A percentile compares a stretch with the other conserved stretches of the same genome.
These are phyloP conservation scores for Bilobella aurantiaca DNA, from an alignment of 1,140 invertebrate genomes.

Conservation along the genomic window DNA sequence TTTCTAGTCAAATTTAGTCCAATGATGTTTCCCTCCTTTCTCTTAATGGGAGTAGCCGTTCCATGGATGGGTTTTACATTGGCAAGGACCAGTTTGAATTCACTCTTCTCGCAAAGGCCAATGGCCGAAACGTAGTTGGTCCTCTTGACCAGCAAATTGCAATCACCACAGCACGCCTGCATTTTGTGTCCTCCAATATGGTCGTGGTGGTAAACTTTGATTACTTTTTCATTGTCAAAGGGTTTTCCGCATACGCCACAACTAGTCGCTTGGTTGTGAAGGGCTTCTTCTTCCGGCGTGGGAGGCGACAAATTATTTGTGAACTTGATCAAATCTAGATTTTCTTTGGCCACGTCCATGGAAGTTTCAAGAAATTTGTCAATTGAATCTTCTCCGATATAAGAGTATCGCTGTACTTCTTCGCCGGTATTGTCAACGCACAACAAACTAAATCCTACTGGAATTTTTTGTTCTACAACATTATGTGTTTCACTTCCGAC, in stretches of 20 bases:
- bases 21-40: neutral
- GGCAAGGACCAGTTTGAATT: neutral
- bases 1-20: neutral
- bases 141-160: neutral
- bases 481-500: too few relatives aligned
- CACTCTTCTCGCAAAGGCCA: neutral
- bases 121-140: neutral
- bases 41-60: neutral
- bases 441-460: too few relatives aligned
- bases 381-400: neutral
- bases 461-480: too few relatives aligned
- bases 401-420: neutral
- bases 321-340: neutral
- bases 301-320: neutral
- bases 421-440: neutral
- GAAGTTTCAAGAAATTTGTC: neutral
- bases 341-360: neutral
- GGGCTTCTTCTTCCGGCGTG: neutral
- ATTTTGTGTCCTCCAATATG: neutral
- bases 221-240: neutral
- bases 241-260: neutral
- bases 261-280: neutral
- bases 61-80: neutral
- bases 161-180: neutral
- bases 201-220: neutral